Evolutionary conservation across 2,888 invertebrate species (phyloP).

Genomic region (Xylota sylvarum): DNA sequence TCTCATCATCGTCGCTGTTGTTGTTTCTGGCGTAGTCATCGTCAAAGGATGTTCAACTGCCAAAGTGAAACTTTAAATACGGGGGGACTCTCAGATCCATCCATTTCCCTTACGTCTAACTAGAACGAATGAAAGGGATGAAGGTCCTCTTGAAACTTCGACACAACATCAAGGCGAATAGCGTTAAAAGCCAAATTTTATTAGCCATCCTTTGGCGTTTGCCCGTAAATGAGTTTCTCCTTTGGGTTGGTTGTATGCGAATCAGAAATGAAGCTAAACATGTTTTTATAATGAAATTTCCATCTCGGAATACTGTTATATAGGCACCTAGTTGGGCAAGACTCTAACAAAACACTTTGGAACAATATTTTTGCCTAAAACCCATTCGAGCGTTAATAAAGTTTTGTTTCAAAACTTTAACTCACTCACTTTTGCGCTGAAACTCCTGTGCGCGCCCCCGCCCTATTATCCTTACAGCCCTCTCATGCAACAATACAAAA

Average conservation of each 20-base stretch:
- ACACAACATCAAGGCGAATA: constrained; percentile 41
- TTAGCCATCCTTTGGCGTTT: constrained; percentile 41
- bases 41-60: constrained; percentile 42
- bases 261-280: constrained; percentile 48
- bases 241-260: constrained; percentile 9
- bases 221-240: neutral
- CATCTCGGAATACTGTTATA: neutral
- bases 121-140: neutral
- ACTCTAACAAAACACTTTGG: constrained; percentile 32
- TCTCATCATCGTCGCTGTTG: neutral
- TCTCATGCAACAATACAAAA: constrained; percentile 41
- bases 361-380: constrained; percentile 53
- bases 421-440: neutral
- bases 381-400: constrained; percentile 56
- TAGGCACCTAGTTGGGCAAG: neutral
- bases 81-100: constrained; percentile 9
- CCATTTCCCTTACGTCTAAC: constrained; percentile 8
- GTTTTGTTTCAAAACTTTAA: constrained; percentile 57
- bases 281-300: constrained; percentile 57
- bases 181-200: constrained; percentile 58
- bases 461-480: constrained; percentile 16
- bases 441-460: neutral
- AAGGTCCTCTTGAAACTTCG: constrained; percentile 52
- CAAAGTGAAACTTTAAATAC: constrained; percentile 58
- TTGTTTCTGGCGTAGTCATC: neutral